These are phyloP conservation scores for Marronus borbonicus DNA, from an alignment of 2,888 invertebrate species.

Conservation along the genomic window DNA sequence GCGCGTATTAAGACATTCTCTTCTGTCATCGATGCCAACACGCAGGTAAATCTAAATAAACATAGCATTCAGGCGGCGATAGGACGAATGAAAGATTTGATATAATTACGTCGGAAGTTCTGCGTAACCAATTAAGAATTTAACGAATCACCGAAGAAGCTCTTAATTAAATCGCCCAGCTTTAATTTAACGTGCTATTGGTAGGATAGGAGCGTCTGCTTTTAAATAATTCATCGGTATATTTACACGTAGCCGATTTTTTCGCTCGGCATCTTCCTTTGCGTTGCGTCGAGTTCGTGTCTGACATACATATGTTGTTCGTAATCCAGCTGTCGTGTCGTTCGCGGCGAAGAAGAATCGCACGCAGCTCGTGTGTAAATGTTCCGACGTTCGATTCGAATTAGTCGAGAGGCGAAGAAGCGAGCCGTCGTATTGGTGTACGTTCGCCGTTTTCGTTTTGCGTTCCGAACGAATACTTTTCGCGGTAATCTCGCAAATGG, in stretches of 20 bases:
- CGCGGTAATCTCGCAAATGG: constrained; percentile 20
- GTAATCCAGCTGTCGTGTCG: constrained; percentile 44
- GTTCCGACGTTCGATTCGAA: constrained; percentile 11
- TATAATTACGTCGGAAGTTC: not conserved
- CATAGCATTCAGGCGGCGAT: too few species aligned
- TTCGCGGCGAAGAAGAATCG: constrained; percentile 20
- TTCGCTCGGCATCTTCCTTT: constrained; percentile 16
- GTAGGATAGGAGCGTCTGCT: constrained; percentile 2
- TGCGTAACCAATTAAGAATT: constrained; percentile 13
- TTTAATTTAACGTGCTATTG: constrained; percentile 25
- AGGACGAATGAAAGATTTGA: too few species aligned
- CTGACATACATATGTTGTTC: constrained; percentile 41
- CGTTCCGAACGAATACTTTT: constrained; percentile 32
- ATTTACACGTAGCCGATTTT: constrained; percentile 39
- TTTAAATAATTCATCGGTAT: constrained; percentile 35
- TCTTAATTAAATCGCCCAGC: constrained; percentile 13
- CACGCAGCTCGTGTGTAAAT: not conserved
- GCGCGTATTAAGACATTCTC: too few species aligned
- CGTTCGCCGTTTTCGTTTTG: constrained; percentile 28
- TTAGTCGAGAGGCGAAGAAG: not conserved
- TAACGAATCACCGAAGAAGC: not conserved
- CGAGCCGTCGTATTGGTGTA: not conserved
- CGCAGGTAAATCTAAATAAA: too few species aligned
- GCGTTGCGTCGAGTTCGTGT: constrained; percentile 20
- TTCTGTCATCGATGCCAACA: too few species aligned